A percentile compares a stretch with the other conserved stretches of the same genome.
These are phyloP conservation scores for Anisognathus igniventris DNA, from an alignment of 2,797 vertebrate genomes.

Conservation along the genomic window DNA sequence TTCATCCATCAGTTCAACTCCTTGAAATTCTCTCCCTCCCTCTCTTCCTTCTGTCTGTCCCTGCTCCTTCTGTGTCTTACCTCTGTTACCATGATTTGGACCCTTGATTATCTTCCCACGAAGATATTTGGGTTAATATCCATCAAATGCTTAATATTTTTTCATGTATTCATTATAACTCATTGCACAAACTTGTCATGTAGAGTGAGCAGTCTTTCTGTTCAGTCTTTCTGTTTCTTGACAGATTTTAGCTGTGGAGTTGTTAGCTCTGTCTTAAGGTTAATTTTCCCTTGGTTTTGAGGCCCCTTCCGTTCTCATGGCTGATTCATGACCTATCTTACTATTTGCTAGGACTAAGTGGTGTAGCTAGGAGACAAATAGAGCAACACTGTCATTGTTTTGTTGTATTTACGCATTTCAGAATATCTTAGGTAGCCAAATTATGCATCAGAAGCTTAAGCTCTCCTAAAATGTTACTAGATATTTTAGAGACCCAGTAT, in stretches of 20 bases:
- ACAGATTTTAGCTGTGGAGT: neutral
- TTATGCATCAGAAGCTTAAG: neutral
- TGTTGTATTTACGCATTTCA: constrained; percentile 14
- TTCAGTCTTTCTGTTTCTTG: neutral
- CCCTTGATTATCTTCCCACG: neutral
- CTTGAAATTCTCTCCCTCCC: neutral
- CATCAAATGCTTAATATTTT: neutral
- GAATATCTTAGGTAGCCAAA: neutral
- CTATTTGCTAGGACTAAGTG: neutral
- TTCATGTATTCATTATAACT: neutral
- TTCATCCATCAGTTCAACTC: neutral
- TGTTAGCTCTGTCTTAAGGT: neutral
- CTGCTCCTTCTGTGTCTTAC: neutral
- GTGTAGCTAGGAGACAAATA: constrained; percentile 41
- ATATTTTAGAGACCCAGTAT: neutral
- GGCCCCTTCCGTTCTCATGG: constrained; percentile 10
- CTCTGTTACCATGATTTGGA: neutral
- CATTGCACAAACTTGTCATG: neutral
- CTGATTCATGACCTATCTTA: neutral
- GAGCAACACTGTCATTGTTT: constrained; percentile 15
- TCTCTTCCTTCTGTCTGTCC: neutral
- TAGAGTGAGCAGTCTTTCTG: neutral
- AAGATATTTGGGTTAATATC: neutral
- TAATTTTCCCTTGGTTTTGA: constrained; percentile 6
- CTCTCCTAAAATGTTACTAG: neutral